Conservation (phyloP, 2,113 vertebrate genomes). For the Heterotilapia buettikoferi region DNA sequence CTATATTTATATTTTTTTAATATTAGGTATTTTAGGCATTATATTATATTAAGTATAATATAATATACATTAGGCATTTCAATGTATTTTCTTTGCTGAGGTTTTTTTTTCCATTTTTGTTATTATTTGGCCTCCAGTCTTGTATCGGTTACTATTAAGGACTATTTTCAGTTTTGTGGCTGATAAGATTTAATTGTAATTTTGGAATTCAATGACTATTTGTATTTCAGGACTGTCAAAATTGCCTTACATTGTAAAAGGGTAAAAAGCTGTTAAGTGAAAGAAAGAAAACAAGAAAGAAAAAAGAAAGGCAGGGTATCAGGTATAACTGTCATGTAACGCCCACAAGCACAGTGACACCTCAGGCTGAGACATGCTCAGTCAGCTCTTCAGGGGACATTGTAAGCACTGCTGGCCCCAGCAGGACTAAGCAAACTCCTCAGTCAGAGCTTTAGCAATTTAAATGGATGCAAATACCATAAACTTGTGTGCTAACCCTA, state of each 20-base stretch:
- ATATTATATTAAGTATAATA: background rate
- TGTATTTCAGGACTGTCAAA: background rate
- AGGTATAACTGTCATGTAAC: background rate
- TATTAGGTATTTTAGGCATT: background rate
- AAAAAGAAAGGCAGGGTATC: background rate
- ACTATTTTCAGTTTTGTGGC: background rate
- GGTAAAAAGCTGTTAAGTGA: background rate
- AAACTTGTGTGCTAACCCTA: conserved; percentile 29
- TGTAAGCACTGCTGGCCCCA: conserved; percentile 2
- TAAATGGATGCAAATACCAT: conserved; percentile 61
- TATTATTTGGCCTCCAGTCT: background rate
- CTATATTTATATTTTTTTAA: background rate
- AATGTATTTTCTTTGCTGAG: background rate
- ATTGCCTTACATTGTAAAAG: background rate
- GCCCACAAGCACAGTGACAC: conserved; percentile 9
- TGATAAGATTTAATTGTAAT: background rate
- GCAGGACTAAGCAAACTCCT: conserved; percentile 66
- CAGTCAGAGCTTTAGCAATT: conserved; percentile 48
- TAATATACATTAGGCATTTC: background rate
- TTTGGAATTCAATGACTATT: background rate
- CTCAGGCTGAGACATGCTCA: background rate
- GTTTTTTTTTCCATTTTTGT: background rate
- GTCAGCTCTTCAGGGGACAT: background rate
- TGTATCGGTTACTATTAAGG: background rate
- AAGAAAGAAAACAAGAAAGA: background rate